Evolutionary conservation across 2,797 vertebrate genomes (phyloP).

Genomic region (Furcifer pardalis): DNA sequence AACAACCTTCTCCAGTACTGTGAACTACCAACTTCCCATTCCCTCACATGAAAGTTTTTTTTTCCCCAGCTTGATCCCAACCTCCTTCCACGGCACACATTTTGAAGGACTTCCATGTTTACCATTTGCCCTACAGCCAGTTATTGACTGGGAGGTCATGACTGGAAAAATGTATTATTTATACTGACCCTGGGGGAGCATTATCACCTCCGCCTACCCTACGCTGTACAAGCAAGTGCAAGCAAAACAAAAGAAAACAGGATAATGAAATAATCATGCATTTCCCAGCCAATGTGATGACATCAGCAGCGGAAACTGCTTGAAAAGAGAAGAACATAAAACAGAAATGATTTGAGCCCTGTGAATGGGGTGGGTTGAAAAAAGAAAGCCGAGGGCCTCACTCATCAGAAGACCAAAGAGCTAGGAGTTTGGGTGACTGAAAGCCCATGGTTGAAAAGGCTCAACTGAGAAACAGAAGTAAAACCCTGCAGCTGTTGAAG

Average conservation of each 20-base stretch:
- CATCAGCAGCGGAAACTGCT: conserved; percentile 38
- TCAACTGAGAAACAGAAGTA: not conserved
- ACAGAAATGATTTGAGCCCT: conserved; percentile 2
- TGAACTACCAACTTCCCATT: not conserved
- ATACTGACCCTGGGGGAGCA: conserved; percentile 52
- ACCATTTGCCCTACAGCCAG: conserved; percentile 51
- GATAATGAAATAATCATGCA: conserved; percentile 64
- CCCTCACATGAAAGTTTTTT: not conserved
- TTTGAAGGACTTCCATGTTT: conserved; percentile 32
- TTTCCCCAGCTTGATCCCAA: not conserved
- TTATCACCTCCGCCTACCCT: conserved; percentile 40
- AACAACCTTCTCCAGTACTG: not conserved
- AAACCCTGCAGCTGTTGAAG: not conserved
- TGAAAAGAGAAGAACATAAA: conserved; percentile 44
- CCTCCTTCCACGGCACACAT: not conserved
- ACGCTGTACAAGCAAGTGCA: conserved; percentile 43
- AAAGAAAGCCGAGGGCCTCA: not conserved
- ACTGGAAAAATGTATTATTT: conserved; percentile 64
- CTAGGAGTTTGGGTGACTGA: not conserved
- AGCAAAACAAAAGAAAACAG: conserved; percentile 59
- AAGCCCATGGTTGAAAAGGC: not conserved
- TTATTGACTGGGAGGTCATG: conserved; percentile 44
- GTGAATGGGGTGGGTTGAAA: conserved; percentile 19
- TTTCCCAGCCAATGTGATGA: conserved; percentile 51
- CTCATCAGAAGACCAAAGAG: conserved; percentile 3